Conservation (phyloP, 2,113 vertebrate species). For the Corvus cornix region DNA sequence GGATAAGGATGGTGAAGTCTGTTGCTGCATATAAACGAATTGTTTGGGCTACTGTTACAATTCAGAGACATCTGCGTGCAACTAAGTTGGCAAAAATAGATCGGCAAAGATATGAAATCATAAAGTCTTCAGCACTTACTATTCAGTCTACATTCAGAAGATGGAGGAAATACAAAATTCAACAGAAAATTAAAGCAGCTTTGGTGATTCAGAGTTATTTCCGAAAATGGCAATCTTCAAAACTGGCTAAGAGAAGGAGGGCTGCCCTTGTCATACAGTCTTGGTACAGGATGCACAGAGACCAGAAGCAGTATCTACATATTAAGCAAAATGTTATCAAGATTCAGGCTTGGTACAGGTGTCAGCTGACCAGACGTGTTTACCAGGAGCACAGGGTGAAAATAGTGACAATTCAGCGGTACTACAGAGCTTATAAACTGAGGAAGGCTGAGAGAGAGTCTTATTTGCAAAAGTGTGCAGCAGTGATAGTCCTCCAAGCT, state of each 20-base stretch:
- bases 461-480: conserved; percentile 56
- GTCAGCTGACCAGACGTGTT: conserved; percentile 27
- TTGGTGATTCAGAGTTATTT: conserved; percentile 80
- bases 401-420: conserved; percentile 61
- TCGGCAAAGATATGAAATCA: conserved; percentile 52
- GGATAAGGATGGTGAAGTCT: conserved; percentile 79
- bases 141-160: conserved; percentile 80
- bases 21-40: conserved; percentile 67
- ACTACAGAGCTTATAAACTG: conserved; percentile 56
- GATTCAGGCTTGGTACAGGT: conserved; percentile 73
- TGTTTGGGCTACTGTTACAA: conserved; percentile 68
- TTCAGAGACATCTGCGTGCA: conserved; percentile 78
- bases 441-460: conserved; percentile 7
- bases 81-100: conserved; percentile 62
- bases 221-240: conserved; percentile 71
- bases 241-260: conserved; percentile 5
- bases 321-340: conserved; percentile 38
- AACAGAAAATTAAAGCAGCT: conserved; percentile 65
- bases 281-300: conserved; percentile 79
- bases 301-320: conserved; percentile 28
- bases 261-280: conserved; percentile 84
- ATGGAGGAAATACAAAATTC: conserved; percentile 72
- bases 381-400: conserved; percentile 43
- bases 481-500: conserved; percentile 59
- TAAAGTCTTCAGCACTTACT: conserved; percentile 67